Evolutionary conservation across 1,140 invertebrate genomes (phyloP), one percentile per base, ranked within the genome.

Genomic region (Diprion similis): DNA sequence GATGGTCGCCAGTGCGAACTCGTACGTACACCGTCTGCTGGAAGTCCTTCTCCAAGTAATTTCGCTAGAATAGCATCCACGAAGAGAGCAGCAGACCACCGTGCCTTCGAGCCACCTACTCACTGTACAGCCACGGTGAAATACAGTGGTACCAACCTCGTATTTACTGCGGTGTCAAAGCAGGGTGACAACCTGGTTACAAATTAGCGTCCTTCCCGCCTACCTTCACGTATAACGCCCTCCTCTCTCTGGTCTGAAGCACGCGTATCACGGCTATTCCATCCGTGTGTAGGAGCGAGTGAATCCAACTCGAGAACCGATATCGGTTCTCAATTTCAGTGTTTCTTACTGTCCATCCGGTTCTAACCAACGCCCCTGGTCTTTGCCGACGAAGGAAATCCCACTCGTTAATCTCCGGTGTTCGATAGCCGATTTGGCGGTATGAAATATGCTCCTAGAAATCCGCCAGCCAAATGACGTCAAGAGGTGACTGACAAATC

Each of bases 141-240:
- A 86, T 86, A 87, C 83, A 86, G 82, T 80, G 79, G 83, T 84
- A 87, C 86, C 84, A 84, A 79, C 84, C 84, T 82, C 81, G 84
- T 87, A 88, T 88, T 87, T 87, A 87, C 85, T 85, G 82, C 86
- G 84, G 83, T 86, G 86, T 87, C 85, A 88, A 87, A 88, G 82
- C 84, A 85, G 83, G 83, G 82, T 82, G 86, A 87, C 86, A 87
- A 88, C 86, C 86, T 84, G 85, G 85, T 86, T 86, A 87, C 86
- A 87, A 88, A 88, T 88, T 87, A 87, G 86, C 84, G 83, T 59
- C n/a, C 24, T 37, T 59, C 51, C 1, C n/a, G 51, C 51, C 51
- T 37, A 37, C 24, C 24, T 37, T 13, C 51, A 59, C n/a, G 51
- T 59, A 37, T 37, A 37, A 37, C 24, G 24, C 24, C 24, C 24